Conservation (phyloP, 2,888 invertebrate genomes). For the Dorcus parallelipipedus region DNA sequence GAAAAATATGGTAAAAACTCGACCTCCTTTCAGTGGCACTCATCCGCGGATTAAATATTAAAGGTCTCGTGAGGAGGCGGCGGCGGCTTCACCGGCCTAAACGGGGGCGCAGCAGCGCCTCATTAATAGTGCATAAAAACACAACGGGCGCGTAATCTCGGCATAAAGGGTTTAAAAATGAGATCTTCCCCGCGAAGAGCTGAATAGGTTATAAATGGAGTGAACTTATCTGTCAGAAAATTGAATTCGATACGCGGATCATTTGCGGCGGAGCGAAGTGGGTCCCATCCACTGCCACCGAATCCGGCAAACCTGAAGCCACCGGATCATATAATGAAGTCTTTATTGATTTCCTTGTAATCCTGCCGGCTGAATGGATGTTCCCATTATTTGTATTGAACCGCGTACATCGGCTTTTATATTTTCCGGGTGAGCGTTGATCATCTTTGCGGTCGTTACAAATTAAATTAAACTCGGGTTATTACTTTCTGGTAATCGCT, state of each 20-base stretch:
- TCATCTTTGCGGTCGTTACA: too few species aligned
- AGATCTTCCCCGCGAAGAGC: slow-evolving; percentile 29
- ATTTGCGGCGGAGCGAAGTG: slow-evolving; percentile 27
- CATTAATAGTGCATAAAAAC: slow-evolving; percentile 29
- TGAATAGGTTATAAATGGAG: slow-evolving; percentile 42
- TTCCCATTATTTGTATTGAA: slow-evolving; percentile 5
- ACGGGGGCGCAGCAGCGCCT: slow-evolving; percentile 7
- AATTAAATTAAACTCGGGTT: too few species aligned
- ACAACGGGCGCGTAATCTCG: slow-evolving; percentile 27
- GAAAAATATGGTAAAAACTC: too few species aligned
- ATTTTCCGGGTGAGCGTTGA: too few species aligned
- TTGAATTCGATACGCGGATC: slow-evolving; percentile 41
- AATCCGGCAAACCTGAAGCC: slow-evolving; percentile 37
- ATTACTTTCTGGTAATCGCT: too few species aligned
- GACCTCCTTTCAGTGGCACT: too few species aligned
- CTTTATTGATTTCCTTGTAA: slow-evolving; percentile 40
- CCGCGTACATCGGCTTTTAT: too few species aligned
- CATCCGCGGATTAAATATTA: too few species aligned
- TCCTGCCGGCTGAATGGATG: slow-evolving; percentile 27
- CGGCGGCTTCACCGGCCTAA: too few species aligned
- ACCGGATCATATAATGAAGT: slow-evolving; percentile 41
- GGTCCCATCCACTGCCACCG: slow-evolving; percentile 19
- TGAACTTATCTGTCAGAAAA: slow-evolving; percentile 43
- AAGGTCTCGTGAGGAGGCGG: too few species aligned
- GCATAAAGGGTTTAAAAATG: slow-evolving; percentile 29